These are phyloP conservation scores for Coluber constrictor DNA, from an alignment of 2,797 vertebrate species.

Conservation along the genomic window DNA sequence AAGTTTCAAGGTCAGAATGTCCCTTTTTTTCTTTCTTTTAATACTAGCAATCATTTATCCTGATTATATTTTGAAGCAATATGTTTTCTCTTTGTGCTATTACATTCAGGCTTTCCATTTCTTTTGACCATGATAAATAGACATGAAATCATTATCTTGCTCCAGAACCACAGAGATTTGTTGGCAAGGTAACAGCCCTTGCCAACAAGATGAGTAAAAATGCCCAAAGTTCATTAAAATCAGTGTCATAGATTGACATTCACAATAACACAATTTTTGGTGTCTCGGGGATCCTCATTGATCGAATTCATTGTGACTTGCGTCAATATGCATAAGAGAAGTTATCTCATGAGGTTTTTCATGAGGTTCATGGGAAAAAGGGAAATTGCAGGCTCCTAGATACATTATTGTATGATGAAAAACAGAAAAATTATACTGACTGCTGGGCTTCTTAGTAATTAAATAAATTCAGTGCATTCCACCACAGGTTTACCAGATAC, in stretches of 20 bases:
- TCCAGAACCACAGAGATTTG: background rate
- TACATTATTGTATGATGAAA: background rate
- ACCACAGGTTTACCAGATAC: background rate
- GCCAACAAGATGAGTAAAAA: background rate
- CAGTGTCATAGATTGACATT: background rate
- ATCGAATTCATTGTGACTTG: background rate
- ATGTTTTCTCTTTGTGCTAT: background rate
- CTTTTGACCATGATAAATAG: constrained; percentile 12
- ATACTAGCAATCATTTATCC: background rate
- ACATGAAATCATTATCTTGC: background rate
- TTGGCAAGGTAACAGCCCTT: background rate
- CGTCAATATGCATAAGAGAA: background rate
- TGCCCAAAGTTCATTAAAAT: background rate
- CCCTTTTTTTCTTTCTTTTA: background rate
- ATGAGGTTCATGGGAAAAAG: background rate
- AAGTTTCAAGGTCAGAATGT: background rate
- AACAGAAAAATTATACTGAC: background rate
- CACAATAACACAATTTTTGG: background rate
- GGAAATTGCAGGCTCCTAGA: background rate
- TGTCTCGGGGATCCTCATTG: background rate
- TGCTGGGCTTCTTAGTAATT: background rate
- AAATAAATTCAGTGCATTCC: background rate
- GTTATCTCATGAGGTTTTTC: background rate
- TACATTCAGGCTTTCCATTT: background rate
- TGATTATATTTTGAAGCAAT: background rate